Percentiles rank a stretch among this genome's conserved stretches.
Evolutionary conservation across 1,140 invertebrate species (phyloP).

Genomic region (Drosophila yakuba): DNA sequence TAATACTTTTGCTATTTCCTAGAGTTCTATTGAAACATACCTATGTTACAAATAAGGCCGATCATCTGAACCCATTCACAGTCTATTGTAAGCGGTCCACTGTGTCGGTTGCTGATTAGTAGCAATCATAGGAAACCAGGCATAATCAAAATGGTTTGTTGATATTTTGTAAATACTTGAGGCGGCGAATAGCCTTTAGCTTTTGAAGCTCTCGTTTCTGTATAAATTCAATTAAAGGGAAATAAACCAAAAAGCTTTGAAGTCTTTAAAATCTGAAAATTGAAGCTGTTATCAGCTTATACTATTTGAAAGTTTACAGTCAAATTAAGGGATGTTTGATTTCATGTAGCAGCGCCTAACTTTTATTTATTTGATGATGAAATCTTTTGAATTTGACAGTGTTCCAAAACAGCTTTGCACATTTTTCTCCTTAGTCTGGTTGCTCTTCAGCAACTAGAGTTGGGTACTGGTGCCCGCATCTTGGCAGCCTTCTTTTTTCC

Average conservation of each 20-base stretch:
- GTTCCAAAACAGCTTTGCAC: constrained; percentile 49
- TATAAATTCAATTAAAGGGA: neutral
- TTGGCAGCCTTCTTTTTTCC: constrained; percentile 74
- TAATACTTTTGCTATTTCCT: neutral
- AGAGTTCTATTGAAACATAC: too few relatives aligned
- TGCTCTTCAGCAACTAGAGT: constrained; percentile 48
- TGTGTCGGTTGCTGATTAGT: constrained; percentile 9
- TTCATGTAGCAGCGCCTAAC: too few relatives aligned
- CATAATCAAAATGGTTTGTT: constrained; percentile 35
- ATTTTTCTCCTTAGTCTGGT: constrained; percentile 38
- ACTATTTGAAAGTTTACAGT: neutral
- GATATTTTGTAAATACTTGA: neutral
- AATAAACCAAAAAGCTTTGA: neutral
- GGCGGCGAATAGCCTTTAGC: neutral
- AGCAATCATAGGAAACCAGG: neutral
- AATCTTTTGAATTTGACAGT: constrained; percentile 45
- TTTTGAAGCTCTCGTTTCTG: constrained; percentile 5
- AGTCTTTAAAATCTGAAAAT: neutral
- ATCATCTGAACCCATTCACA: constrained; percentile 1
- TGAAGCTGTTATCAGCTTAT: neutral
- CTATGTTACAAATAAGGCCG: neutral
- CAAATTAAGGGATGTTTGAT: neutral
- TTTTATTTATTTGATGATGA: too few relatives aligned
- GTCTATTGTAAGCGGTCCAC: constrained; percentile 10
- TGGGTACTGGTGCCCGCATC: constrained; percentile 49